phyloP scores from a whole-genome alignment of 2,888 invertebrate genomes.

The Synergus laeviventris region DNA sequence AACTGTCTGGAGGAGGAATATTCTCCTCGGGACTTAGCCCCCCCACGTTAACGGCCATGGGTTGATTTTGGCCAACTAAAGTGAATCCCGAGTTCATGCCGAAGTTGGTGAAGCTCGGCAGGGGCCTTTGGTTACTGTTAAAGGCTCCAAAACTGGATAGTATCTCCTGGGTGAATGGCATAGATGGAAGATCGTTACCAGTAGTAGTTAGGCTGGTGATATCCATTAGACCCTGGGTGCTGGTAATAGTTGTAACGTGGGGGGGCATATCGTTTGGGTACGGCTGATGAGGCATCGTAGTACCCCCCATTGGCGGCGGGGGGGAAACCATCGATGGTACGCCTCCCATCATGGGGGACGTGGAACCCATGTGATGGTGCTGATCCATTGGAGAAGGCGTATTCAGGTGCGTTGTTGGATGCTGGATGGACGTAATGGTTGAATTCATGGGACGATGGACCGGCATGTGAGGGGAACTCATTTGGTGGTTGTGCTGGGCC shows the following conservation, averaged over 20 bases:
- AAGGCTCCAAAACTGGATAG: conserved; percentile 71
- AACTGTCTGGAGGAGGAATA: conserved; percentile 76
- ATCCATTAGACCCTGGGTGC: conserved; percentile 73
- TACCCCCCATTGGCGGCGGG: conserved; percentile 73
- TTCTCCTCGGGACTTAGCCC: conserved; percentile 82
- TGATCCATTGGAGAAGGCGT: conserved; percentile 72
- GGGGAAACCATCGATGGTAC: conserved; percentile 70
- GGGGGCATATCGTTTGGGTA: conserved; percentile 92
- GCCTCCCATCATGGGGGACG: conserved; percentile 76
- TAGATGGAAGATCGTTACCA: conserved; percentile 78
- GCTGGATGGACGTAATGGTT: conserved; percentile 71
- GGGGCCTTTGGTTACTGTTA: conserved; percentile 75
- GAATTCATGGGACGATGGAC: conserved; percentile 73
- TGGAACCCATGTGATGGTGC: conserved; percentile 74
- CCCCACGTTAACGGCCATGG: conserved; percentile 87
- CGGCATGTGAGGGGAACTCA: conserved; percentile 73
- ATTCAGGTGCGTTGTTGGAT: conserved; percentile 69
- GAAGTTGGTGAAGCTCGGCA: conserved; percentile 84
- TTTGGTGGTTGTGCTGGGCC: conserved; percentile 78
- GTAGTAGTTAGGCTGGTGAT: conserved; percentile 84
- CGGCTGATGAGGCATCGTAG: conserved; percentile 77
- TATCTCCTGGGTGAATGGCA: conserved; percentile 72
- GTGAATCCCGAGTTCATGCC: conserved; percentile 77
- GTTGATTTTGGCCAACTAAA: conserved; percentile 77
- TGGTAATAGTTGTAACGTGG: conserved; percentile 87